Evolutionary conservation across 1,140 invertebrate species (phyloP).

Genomic region (Cheumatopsyche charites): DNA sequence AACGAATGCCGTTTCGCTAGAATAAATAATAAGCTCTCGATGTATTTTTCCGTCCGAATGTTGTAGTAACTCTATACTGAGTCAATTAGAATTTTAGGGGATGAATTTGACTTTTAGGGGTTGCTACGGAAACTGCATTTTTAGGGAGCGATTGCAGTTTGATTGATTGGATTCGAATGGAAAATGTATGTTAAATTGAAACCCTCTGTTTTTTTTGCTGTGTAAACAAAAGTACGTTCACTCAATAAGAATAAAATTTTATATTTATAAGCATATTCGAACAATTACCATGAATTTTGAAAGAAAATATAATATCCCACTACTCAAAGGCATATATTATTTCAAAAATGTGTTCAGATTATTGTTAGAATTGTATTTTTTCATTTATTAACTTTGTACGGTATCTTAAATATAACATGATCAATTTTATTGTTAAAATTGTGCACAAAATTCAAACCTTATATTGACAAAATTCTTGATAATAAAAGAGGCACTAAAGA

Average conservation of each 20-base stretch:
- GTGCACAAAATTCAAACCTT: too few relatives aligned
- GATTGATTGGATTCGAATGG: constrained; percentile 34
- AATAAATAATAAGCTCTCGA: neutral
- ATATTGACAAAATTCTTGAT: too few relatives aligned
- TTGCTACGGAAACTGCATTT: constrained; percentile 31
- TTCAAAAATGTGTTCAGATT: too few relatives aligned
- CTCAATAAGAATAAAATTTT: neutral
- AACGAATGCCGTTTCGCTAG: neutral
- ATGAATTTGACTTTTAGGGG: constrained; percentile 22
- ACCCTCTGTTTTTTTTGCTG: neutral
- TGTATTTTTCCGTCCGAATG: neutral
- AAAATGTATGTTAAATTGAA: constrained; percentile 24
- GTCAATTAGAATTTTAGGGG: constrained; percentile 31
- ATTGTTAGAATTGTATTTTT: too few relatives aligned
- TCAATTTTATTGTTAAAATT: too few relatives aligned
- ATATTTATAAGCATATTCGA: too few relatives aligned
- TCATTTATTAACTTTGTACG: too few relatives aligned
- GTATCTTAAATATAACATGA: too few relatives aligned
- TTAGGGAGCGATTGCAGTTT: constrained; percentile 23
- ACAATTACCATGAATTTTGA: too few relatives aligned
- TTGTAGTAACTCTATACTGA: constrained; percentile 30
- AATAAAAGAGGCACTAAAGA: too few relatives aligned
- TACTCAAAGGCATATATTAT: too few relatives aligned
- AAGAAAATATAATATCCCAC: too few relatives aligned
- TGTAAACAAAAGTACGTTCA: neutral